Evolutionary conservation across 2,888 invertebrate species (phyloP), one percentile per base, ranked within the genome.

Genomic region (Branchellion lobata): DNA sequence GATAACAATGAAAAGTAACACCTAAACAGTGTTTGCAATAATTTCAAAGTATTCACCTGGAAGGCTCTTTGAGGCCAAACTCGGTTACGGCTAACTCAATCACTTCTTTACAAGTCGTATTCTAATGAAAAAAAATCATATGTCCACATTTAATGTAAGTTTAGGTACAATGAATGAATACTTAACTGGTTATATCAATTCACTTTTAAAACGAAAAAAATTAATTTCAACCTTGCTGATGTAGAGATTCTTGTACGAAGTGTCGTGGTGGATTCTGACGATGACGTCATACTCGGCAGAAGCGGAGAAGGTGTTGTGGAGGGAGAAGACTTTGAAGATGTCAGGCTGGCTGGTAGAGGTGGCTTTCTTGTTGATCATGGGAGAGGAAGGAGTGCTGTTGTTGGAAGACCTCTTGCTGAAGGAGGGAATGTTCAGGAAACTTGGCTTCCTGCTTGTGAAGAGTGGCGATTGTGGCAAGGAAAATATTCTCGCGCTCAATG

Each of bases 51-150:
- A 34, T 21, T 69, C 21, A 69, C 69, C 33, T 34, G 3, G 36
- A 31, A 36, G 29, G n/a, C 21, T 57, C 61, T n/a, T 65, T 65
- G n/a, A 27, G 29, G 0, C 65, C 36, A 53, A 77, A 77, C 31
- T 77, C 77, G 14, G 51, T 36, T 24, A 77, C 27, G 5, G 77
- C 61, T 24, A 65, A 5, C 5, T 27, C 61, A 34, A 77, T 65
- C 21, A 77, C 61, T 18, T 77, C 65, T 77, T 40, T 31, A n/a
- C 77, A 65, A 3, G 31, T 77, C 31, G 77, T 77, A 2, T 77
- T 29, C 77, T 77, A 33, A 14, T n/a, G 1, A 36, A 5, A 21
- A 40, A 40, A 8, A 40, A 8, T 40, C 40, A 40, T n/a, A n/a
- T n/a, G n/a, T n/a, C n/a, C n/a, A n/a, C n/a, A n/a, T n/a, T n/a